Evolutionary conservation across 2,888 invertebrate genomes (phyloP), one percentile per base, ranked within the genome.

Genomic region (Kuschelorhynchus macadamiae): DNA sequence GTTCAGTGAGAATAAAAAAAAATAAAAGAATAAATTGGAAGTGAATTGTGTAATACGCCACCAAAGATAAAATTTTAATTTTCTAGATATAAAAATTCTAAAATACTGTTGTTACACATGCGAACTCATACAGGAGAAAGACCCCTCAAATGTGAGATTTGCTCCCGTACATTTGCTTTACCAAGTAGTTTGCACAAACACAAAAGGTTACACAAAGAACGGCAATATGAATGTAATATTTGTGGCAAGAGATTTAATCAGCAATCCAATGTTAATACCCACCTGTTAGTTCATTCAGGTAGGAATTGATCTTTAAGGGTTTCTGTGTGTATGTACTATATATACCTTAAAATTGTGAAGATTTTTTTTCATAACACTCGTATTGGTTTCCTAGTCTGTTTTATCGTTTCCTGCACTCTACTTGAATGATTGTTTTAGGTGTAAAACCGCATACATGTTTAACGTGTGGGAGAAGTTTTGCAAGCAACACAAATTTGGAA

Each of bases 141-240:
- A 44, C 83, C 83, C 5, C 71, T 81, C 11, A 81, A 75, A 70
- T 84, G 84, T 70, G 82, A 82, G 61, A 78, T 81, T 20, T 84
- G 84, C 62, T 79, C 79, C 5, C 79, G 79, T 55, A 78, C 77
- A 7, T 84, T 83, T 72, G 79, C 81, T 2, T 73, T 83, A 14
- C 79, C 82, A 0, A 82, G 83, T 71, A 82, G 81, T 8, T 72
- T 83, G 20, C 79, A 82, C 36, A 83, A 81, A 74, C 84, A 84
- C 64, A 75, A 76, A 70, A 75, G 78, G 42, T 75, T 81, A 11
- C 84, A 84, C 63, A 78, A 72, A 3, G 79, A 80, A 41, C 81
- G 79, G 49, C 80, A 79, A 61, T 80, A 78, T 62, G 77, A 75
- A 53, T 84, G 84, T 70, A 75, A 72, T 44, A 75, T 82, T 56